These are phyloP conservation scores for Biston betularia DNA, from an alignment of 2,888 invertebrate species.

Conservation along the genomic window DNA sequence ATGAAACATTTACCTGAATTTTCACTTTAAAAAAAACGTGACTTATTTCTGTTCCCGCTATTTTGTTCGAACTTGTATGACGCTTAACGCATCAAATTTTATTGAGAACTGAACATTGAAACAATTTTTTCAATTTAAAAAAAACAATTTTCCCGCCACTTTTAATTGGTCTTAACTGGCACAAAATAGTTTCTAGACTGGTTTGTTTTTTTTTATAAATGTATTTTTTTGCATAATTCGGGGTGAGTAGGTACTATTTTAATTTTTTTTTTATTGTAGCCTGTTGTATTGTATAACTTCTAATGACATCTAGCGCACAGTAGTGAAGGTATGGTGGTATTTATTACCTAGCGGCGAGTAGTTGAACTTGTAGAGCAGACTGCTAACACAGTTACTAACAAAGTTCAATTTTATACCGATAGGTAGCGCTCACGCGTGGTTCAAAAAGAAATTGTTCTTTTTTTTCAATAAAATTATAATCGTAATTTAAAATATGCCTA, in stretches of 20 bases:
- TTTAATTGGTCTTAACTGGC: not conserved
- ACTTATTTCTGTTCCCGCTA: slow-evolving; percentile 12
- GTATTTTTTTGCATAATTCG: not conserved
- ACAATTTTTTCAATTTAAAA: no score
- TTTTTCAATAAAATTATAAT: no score
- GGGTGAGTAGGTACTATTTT: no score
- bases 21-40: no score
- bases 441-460: no score
- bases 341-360: slow-evolving; percentile 49
- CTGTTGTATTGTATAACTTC: not conserved
- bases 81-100: no score
- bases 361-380: slow-evolving; percentile 19
- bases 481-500: no score
- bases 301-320: not conserved
- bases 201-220: not conserved
- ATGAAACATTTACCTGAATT: not conserved
- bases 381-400: slow-evolving; percentile 7
- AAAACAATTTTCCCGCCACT: not conserved
- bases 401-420: not conserved
- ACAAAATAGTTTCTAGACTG: no score
- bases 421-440: slow-evolving; percentile 39
- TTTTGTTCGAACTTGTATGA: no score
- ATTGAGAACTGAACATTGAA: no score
- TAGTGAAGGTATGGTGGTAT: not conserved
- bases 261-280: no score